Base-by-base conservation (phyloP, 2,888 invertebrate genomes). In the Phalangium opilio region DNA sequence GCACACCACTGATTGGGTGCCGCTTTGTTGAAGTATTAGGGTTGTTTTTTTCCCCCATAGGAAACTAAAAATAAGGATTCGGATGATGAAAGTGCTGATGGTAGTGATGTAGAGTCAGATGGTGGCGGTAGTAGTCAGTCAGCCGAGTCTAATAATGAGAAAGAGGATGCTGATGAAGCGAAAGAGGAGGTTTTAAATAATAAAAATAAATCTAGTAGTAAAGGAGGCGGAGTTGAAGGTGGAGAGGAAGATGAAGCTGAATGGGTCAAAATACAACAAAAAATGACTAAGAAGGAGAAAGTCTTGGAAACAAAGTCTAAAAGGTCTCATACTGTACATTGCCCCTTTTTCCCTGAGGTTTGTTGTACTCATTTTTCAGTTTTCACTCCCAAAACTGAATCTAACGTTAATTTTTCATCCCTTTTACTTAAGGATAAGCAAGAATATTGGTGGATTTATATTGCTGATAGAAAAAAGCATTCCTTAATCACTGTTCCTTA, bases 381-480 rank as follows among this genome's bases (percentile, higher is more conserved):
- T n/a, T n/a, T n/a, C n/a, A n/a, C n/a, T n/a, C n/a, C n/a, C n/a
- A n/a, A n/a, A n/a, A n/a, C n/a, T n/a, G n/a, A n/a, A n/a, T n/a
- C n/a, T n/a, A n/a, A n/a, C n/a, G n/a, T n/a, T n/a, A 27, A 27
- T 7, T 27, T 27, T 27, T 4, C 27, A 7, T 1, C 18, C 38
- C 10, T 38, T n/a, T 17, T 38, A 17, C 4, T 36, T 38, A 57
- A 75, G 69, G 83, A 83, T 56, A 91, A 98, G 66, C 93, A 93
- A 66, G 98, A 99, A 69, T 95, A 84, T 70, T 99, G 98, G 96
- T 99, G 96, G 95, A 82, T 95, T 55, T 98, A 96, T 67, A 83
- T 98, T 59, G 85, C 86, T 69, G 96, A 99, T 71, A 79, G 87
- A 60, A 95, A 90, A 70, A 84, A 83, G 56, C 81, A 81, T 64